phyloP scores from a whole-genome alignment of 23 tunicate species.

The Ascidia mentula region DNA sequence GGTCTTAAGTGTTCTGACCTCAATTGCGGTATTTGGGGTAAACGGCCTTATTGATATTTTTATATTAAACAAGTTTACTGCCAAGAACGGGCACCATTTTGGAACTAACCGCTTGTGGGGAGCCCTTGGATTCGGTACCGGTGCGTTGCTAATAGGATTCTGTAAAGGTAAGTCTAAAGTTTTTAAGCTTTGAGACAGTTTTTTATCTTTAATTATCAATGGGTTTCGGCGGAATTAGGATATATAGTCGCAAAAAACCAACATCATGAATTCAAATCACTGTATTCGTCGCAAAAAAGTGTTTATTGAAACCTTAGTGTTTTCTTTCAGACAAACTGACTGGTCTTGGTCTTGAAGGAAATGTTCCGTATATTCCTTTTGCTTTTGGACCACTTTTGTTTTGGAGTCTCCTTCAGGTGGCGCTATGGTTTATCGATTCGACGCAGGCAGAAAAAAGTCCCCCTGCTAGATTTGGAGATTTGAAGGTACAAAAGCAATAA shows the following conservation, averaged over 20 bases:
- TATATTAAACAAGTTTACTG: constrained; percentile 17
- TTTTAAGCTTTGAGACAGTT: too few species aligned
- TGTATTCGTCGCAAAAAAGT: too few species aligned
- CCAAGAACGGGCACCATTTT: constrained; percentile 31
- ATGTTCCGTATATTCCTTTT: neutral
- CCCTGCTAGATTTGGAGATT: neutral
- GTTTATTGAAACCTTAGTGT: neutral
- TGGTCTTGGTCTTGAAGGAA: neutral
- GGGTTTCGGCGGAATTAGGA: too few species aligned
- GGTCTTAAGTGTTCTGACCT: constrained; percentile 13
- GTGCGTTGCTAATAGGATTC: constrained; percentile 29
- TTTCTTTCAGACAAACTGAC: neutral
- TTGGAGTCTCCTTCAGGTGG: neutral
- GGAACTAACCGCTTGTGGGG: constrained; percentile 62
- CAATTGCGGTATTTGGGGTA: constrained; percentile 26
- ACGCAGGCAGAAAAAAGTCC: neutral
- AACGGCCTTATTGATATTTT: constrained; percentile 15
- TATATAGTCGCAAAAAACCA: too few species aligned
- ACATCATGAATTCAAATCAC: too few species aligned
- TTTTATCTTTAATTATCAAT: too few species aligned
- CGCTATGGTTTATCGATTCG: neutral
- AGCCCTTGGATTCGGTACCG: constrained; percentile 42
- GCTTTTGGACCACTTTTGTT: neutral
- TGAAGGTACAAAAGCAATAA: constrained; percentile 1
- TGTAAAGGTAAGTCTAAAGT: constrained; percentile 29